phyloP scores from a whole-genome alignment of 2,888 invertebrate species.

The Tryphoninae sp. region DNA sequence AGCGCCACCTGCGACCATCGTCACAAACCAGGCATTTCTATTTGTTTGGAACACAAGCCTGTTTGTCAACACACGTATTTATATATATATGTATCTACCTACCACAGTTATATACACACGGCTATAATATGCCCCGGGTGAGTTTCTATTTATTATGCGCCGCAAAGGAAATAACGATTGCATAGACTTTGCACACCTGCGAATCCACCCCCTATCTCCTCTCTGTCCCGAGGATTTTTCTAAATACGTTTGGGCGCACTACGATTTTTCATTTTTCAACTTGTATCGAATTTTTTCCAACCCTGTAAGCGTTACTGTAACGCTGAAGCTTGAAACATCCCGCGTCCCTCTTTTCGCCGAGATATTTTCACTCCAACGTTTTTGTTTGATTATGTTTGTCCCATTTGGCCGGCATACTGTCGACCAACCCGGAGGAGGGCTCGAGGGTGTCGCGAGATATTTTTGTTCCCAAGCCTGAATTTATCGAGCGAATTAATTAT shows the following conservation, averaged over 20 bases:
- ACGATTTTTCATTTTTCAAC: constrained; percentile 39
- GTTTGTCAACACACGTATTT: neutral
- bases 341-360: too few species aligned
- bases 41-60: constrained; percentile 42
- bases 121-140: constrained; percentile 27
- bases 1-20: constrained; percentile 53
- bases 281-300: constrained; percentile 41
- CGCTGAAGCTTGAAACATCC: too few species aligned
- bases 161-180: constrained; percentile 56
- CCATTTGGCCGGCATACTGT: constrained; percentile 31
- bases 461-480: constrained; percentile 62
- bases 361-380: constrained; percentile 11
- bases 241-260: neutral
- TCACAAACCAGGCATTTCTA: constrained; percentile 2
- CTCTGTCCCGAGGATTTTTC: constrained; percentile 1
- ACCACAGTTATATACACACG: neutral
- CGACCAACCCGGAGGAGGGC: neutral
- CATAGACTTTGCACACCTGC: constrained; percentile 54
- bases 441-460: constrained; percentile 22
- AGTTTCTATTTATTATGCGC: constrained; percentile 48
- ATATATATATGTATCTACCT: neutral
- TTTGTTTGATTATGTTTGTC: neutral
- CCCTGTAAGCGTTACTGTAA: too few species aligned
- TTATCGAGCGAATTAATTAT: constrained; percentile 72
- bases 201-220: constrained; percentile 16